Percentiles rank a stretch among this genome's conserved stretches.
These are phyloP conservation scores for Ctenosaura bakeri DNA, from an alignment of 2,797 vertebrate genomes.

Conservation along the genomic window DNA sequence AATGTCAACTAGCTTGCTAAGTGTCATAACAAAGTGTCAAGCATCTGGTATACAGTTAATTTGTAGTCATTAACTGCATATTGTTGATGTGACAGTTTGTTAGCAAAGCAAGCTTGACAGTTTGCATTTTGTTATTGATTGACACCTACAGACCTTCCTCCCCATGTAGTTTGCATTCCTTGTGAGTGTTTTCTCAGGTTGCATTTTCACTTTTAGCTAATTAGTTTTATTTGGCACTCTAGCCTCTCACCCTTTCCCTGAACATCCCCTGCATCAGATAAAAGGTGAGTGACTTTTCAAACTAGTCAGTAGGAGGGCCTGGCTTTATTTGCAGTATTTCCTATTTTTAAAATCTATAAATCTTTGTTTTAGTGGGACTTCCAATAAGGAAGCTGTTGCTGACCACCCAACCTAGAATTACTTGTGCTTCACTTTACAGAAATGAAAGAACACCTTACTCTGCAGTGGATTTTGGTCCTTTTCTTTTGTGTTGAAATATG, in stretches of 20 bases:
- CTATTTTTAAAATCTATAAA: neutral
- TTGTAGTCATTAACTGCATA: slow-evolving; percentile 93
- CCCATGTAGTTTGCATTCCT: slow-evolving; percentile 81
- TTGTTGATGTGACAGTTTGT: slow-evolving; percentile 93
- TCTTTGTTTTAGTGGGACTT: slow-evolving; percentile 4
- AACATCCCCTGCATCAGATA: slow-evolving; percentile 65
- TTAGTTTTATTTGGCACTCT: slow-evolving; percentile 62
- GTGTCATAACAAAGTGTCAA: slow-evolving; percentile 88
- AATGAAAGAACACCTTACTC: neutral
- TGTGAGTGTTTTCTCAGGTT: slow-evolving; percentile 79
- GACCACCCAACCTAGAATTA: neutral
- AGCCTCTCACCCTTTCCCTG: neutral
- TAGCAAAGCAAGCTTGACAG: slow-evolving; percentile 91
- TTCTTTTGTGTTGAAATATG: slow-evolving; percentile 7
- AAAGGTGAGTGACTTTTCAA: slow-evolving; percentile 57
- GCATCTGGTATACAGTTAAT: slow-evolving; percentile 95
- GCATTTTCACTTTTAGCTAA: slow-evolving; percentile 77
- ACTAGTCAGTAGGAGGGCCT: slow-evolving; percentile 33
- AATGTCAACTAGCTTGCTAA: slow-evolving; percentile 88
- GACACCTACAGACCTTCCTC: slow-evolving; percentile 87
- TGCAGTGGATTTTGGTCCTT: neutral
- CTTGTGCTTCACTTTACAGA: neutral
- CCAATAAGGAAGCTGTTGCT: neutral
- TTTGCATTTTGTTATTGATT: slow-evolving; percentile 89
- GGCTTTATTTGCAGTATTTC: slow-evolving; percentile 40